Conservation (phyloP, 1,140 invertebrate genomes). For the Rhopalosiphum maidis region DNA sequence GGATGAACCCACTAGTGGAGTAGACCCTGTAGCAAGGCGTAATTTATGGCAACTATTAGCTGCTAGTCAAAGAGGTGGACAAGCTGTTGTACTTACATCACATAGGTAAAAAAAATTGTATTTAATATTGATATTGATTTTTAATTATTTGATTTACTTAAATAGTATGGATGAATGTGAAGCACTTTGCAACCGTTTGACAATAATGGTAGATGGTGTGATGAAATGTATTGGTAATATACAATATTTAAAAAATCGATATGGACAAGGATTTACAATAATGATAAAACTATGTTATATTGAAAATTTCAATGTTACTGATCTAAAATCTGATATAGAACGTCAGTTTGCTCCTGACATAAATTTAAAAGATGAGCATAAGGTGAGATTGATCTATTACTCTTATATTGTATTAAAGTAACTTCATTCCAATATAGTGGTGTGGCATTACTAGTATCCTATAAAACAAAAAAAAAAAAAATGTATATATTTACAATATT, state of each 20-base stretch:
- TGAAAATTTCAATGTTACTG: background rate
- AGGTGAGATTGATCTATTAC: constrained; percentile 52
- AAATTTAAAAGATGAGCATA: constrained; percentile 60
- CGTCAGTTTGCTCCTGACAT: constrained; percentile 43
- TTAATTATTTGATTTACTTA: constrained; percentile 22
- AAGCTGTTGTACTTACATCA: constrained; percentile 54
- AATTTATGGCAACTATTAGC: constrained; percentile 80
- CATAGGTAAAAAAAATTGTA: constrained; percentile 65
- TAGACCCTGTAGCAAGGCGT: constrained; percentile 78
- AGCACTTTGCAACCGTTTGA: constrained; percentile 81
- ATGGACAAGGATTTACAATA: constrained; percentile 65
- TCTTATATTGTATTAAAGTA: background rate
- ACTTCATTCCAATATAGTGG: background rate
- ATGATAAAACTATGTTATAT: constrained; percentile 62
- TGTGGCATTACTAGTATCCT: too few relatives aligned
- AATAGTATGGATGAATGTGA: constrained; percentile 70
- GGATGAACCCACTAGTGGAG: constrained; percentile 83
- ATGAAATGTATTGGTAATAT: constrained; percentile 65
- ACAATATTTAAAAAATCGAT: constrained; percentile 64
- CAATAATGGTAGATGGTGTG: constrained; percentile 89
- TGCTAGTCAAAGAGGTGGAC: constrained; percentile 65
- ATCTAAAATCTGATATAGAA: constrained; percentile 58
- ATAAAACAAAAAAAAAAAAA: too few relatives aligned
- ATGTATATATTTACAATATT: too few relatives aligned
- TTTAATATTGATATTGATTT: background rate